Conservation (phyloP, 2,888 invertebrate genomes). For the Mellilla xanthometata region DNA sequence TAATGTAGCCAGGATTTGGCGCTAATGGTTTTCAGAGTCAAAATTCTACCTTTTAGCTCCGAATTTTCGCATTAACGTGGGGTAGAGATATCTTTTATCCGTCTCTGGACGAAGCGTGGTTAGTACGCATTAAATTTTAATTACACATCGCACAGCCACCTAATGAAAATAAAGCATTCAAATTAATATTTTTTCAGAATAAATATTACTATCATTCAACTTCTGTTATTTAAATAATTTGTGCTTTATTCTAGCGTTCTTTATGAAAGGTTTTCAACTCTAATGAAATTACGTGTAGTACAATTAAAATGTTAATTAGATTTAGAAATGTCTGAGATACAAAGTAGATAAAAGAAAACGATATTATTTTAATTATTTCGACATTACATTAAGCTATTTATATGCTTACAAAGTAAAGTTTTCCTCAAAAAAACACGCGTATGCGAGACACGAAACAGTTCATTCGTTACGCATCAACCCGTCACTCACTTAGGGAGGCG, state of each 20-base stretch:
- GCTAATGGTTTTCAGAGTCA: slow-evolving; percentile 29
- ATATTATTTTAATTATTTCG: too few relatives aligned
- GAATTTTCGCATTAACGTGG: slow-evolving; percentile 19
- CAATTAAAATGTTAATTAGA: too few relatives aligned
- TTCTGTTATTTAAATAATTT: background rate
- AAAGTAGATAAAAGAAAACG: too few relatives aligned
- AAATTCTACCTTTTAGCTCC: slow-evolving; percentile 24
- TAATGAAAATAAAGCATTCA: slow-evolving; percentile 22
- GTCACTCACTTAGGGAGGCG: slow-evolving; percentile 50
- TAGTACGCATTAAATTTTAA: slow-evolving; percentile 23
- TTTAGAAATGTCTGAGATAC: too few relatives aligned
- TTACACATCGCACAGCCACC: slow-evolving; percentile 13
- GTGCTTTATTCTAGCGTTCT: too few relatives aligned
- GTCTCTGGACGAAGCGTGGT: slow-evolving; percentile 17
- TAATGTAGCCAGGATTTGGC: slow-evolving; percentile 19
- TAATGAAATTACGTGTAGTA: too few relatives aligned
- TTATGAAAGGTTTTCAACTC: too few relatives aligned
- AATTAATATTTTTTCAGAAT: slow-evolving; percentile 13
- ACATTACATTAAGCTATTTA: too few relatives aligned
- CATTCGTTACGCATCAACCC: slow-evolving; percentile 62
- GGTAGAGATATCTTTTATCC: slow-evolving; percentile 22
- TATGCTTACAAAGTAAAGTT: too few relatives aligned
- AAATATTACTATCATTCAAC: slow-evolving; percentile 1
- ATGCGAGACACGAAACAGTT: slow-evolving; percentile 41
- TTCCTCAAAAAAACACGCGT: background rate